phyloP scores from a whole-genome alignment of 2,888 invertebrate species.

The Amorpha juglandis region DNA sequence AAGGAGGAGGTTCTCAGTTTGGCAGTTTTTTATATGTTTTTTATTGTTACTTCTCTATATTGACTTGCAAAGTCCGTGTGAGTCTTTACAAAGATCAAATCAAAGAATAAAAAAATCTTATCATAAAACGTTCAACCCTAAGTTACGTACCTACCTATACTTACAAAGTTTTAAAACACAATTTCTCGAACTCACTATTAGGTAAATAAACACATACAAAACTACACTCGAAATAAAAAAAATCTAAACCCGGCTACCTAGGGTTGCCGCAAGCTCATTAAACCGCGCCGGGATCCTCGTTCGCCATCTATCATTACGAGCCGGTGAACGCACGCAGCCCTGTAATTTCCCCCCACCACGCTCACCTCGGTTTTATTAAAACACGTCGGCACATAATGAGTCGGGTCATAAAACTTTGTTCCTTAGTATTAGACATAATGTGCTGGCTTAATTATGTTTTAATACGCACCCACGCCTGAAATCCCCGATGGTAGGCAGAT shows the following conservation, averaged over 20 bases:
- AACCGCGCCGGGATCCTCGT: conserved; percentile 53
- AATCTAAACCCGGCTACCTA: conserved; percentile 40
- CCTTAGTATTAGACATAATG: conserved; percentile 36
- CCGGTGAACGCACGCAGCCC: conserved; percentile 69
- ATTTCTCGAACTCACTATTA: background rate
- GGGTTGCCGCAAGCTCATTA: conserved; percentile 77
- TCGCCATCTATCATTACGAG: conserved; percentile 76
- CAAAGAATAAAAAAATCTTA: no score
- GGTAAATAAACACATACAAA: background rate
- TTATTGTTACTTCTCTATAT: no score
- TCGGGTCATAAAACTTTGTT: conserved; percentile 60
- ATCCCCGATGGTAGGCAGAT: no score
- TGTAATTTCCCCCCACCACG: conserved; percentile 71
- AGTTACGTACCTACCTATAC: no score
- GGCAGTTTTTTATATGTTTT: no score
- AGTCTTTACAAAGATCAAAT: no score
- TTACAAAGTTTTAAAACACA: no score
- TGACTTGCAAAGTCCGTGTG: no score
- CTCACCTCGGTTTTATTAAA: conserved; percentile 59
- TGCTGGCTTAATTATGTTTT: conserved; percentile 23
- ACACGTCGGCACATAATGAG: conserved; percentile 68
- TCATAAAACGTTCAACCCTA: no score
- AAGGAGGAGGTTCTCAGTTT: no score
- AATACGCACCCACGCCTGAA: no score
- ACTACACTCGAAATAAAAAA: background rate